Evolutionary conservation across 2,888 invertebrate genomes (phyloP).

Genomic region (Drosophila macrospina): DNA sequence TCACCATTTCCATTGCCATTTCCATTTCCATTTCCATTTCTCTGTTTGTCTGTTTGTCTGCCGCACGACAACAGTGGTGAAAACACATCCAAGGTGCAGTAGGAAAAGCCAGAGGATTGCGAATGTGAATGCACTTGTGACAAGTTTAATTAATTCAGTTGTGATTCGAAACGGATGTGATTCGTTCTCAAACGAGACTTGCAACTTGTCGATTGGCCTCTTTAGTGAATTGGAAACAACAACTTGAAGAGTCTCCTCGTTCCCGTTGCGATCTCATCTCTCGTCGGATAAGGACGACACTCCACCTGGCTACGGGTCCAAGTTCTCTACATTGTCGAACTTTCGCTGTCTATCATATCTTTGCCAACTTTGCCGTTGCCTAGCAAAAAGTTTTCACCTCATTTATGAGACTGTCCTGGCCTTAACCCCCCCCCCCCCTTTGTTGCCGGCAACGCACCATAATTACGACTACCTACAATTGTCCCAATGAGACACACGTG

Average conservation of each 20-base stretch:
- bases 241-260: slow-evolving; percentile 16
- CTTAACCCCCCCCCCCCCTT: background rate
- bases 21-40: background rate
- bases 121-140: slow-evolving; percentile 48
- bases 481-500: slow-evolving; percentile 68
- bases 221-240: slow-evolving; percentile 22
- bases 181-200: slow-evolving; percentile 9
- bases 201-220: slow-evolving; percentile 41
- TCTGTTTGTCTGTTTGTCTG: slow-evolving; percentile 9
- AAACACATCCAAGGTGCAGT: slow-evolving; percentile 1
- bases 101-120: background rate
- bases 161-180: slow-evolving; percentile 50
- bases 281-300: slow-evolving; percentile 35
- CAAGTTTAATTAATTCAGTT: slow-evolving; percentile 68
- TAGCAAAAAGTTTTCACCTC: slow-evolving; percentile 54
- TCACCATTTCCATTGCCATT: background rate
- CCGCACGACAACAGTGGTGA: slow-evolving; percentile 24
- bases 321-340: slow-evolving; percentile 47
- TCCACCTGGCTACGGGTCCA: slow-evolving; percentile 17
- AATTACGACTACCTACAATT: slow-evolving; percentile 70
- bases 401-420: slow-evolving; percentile 30
- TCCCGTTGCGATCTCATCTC: background rate
- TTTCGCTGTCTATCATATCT: slow-evolving; percentile 77
- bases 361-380: slow-evolving; percentile 65
- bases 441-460: slow-evolving; percentile 26